Conservation (phyloP, 2,888 invertebrate genomes). For the Scelioninae gen. 1 region DNA sequence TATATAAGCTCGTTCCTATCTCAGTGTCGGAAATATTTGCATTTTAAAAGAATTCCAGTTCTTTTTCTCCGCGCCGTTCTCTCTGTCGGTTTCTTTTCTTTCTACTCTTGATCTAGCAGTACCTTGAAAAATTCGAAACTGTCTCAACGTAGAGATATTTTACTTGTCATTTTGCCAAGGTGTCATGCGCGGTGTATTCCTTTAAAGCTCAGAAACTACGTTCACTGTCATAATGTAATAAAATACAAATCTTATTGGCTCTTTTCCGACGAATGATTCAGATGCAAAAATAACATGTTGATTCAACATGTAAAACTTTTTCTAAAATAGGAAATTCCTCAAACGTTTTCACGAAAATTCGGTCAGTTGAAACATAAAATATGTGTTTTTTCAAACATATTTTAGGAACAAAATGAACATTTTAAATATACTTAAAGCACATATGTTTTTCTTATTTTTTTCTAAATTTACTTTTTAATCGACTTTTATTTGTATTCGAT, state of each 20-base stretch:
- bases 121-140: conserved; percentile 80
- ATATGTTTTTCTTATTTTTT: too few relatives aligned
- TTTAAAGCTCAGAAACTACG: conserved; percentile 41
- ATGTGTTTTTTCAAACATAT: too few relatives aligned
- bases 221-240: conserved; percentile 47
- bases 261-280: conserved; percentile 20
- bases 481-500: too few relatives aligned
- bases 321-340: not conserved
- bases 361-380: too few relatives aligned
- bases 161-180: conserved; percentile 67
- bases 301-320: conserved; percentile 1
- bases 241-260: conserved; percentile 50
- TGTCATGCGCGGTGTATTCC: conserved; percentile 45
- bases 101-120: conserved; percentile 36
- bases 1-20: conserved; percentile 47
- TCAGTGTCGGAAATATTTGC: conserved; percentile 74
- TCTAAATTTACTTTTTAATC: too few relatives aligned
- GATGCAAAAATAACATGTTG: conserved; percentile 39
- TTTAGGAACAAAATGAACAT: too few relatives aligned
- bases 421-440: too few relatives aligned
- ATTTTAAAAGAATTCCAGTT: conserved; percentile 78
- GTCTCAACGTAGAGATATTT: conserved; percentile 75
- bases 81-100: conserved; percentile 20
- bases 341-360: not conserved
- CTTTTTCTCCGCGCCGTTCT: conserved; percentile 14